Evolutionary conservation across 2,888 invertebrate species (phyloP).

Genomic region (Calephelis perditalis): DNA sequence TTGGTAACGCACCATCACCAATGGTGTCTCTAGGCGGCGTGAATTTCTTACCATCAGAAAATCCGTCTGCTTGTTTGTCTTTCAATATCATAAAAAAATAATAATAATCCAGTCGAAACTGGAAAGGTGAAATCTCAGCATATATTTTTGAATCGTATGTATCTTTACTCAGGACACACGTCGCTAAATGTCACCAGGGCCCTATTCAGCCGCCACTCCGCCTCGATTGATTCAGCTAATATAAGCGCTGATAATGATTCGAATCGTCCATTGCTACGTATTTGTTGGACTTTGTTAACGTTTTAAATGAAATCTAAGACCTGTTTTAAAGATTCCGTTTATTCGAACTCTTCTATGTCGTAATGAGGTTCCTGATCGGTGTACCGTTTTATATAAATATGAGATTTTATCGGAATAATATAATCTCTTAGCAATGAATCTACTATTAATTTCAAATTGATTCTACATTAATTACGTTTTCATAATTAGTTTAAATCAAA

Average conservation of each 20-base stretch:
- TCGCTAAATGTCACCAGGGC: constrained; percentile 34
- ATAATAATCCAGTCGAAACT: constrained; percentile 1
- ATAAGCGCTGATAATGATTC: constrained; percentile 39
- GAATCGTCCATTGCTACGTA: constrained; percentile 28
- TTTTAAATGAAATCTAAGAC: constrained; percentile 22
- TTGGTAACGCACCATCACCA: too few relatives aligned
- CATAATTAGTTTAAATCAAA: too few relatives aligned
- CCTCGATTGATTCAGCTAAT: constrained; percentile 52
- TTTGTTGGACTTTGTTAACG: constrained; percentile 26
- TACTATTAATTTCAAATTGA: too few relatives aligned
- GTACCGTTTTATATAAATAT: constrained; percentile 5
- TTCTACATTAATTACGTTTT: too few relatives aligned
- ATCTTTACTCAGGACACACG: constrained; percentile 28
- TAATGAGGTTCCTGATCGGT: constrained; percentile 16
- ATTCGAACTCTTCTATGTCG: constrained; percentile 15
- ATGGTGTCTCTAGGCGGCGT: too few relatives aligned
- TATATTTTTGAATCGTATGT: constrained; percentile 21
- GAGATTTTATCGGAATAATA: too few relatives aligned
- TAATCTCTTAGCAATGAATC: too few relatives aligned
- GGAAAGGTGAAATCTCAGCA: constrained; percentile 17
- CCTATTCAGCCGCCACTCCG: constrained; percentile 41
- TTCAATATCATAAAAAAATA: too few relatives aligned
- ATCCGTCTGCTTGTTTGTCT: too few relatives aligned
- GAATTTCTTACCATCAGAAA: too few relatives aligned
- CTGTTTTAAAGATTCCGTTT: constrained; percentile 14